Evolutionary conservation across 2,797 vertebrate species (phyloP), one percentile per base, ranked within the genome.

Genomic region (Clamator glandarius): DNA sequence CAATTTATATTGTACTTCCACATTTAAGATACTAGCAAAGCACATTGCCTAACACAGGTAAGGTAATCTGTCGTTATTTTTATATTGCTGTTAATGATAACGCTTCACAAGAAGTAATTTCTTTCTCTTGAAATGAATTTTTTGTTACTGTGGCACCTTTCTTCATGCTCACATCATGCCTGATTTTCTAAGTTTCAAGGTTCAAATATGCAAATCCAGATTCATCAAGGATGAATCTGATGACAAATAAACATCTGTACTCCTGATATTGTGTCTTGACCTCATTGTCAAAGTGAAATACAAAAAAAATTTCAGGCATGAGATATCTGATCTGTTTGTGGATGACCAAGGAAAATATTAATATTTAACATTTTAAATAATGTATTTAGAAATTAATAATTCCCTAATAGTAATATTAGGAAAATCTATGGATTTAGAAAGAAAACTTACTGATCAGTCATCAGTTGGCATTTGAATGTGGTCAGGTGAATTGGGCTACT

Each of bases 31-130:
- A 83, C 17, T 48, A 74, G 68, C 58, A 85, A 87, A 94, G 46
- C 75, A 80, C 55, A 55, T 87, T 81, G 91, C 83, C 51, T 51
- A 91, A 64, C 66, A 54, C 54, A 46, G n/a, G 25, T 77, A 87
- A 85, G 73, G 73, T 75, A 84, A 68, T 72, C 54, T 80, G 64
- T 51, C 42, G 31, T 75, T 94, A 55, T 90, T 93, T 96, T 96
- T 84, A 69, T 73, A 10, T 44, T 6, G 2, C 25, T 54, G 46
- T 75, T 69, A 70, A 58, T 62, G 75, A 58, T 42, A 85, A 36
- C 13, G 58, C 78, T 79, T 72, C 75, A 64, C 18, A 62, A 78
- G 35, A 68, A 68, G 87, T 62, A 0, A 15, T 82, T 93, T 72
- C 41, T 89, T 90, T 41, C 33, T 84, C 11, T 77, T 77, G 44